Conservation (phyloP, 2,797 vertebrate genomes). For the Rhinogobio ventralis region DNA sequence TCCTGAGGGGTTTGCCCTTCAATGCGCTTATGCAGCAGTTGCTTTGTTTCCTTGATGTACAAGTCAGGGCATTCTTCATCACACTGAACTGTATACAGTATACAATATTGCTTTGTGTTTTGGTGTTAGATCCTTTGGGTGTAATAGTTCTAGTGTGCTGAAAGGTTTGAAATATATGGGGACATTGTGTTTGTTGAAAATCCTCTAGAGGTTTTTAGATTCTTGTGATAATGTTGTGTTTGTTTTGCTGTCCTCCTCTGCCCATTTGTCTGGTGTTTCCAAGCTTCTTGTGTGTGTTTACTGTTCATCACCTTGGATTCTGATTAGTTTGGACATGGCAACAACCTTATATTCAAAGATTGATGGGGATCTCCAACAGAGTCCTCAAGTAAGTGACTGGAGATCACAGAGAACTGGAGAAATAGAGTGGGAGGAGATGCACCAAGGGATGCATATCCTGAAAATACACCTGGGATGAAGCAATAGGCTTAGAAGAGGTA, state of each 20-base stretch:
- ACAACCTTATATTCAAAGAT: background rate
- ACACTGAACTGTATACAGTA: slow-evolving; percentile 1
- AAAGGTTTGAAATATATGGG: slow-evolving; percentile 25
- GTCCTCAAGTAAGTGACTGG: background rate
- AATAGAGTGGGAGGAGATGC: background rate
- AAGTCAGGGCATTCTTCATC: slow-evolving; percentile 32
- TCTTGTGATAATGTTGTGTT: background rate
- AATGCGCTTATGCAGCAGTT: slow-evolving; percentile 28
- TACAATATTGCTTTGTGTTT: slow-evolving; percentile 46
- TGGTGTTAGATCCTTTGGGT: slow-evolving; percentile 37
- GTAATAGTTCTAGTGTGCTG: slow-evolving; percentile 16
- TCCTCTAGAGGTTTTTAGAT: slow-evolving; percentile 15
- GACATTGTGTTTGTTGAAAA: slow-evolving; percentile 17
- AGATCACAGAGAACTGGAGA: slow-evolving; percentile 12
- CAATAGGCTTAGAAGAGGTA: background rate
- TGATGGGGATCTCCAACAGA: background rate
- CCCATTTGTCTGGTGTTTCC: background rate
- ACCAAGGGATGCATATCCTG: background rate
- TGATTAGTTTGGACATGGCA: background rate
- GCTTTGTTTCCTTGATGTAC: slow-evolving; percentile 17
- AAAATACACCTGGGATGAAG: background rate
- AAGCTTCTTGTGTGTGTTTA: background rate
- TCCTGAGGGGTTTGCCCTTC: slow-evolving; percentile 14
- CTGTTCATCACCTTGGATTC: background rate
- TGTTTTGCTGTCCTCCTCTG: background rate